Evolutionary conservation across 2,113 vertebrate genomes (phyloP).

Genomic region (Cynoglossus semilaevis): DNA sequence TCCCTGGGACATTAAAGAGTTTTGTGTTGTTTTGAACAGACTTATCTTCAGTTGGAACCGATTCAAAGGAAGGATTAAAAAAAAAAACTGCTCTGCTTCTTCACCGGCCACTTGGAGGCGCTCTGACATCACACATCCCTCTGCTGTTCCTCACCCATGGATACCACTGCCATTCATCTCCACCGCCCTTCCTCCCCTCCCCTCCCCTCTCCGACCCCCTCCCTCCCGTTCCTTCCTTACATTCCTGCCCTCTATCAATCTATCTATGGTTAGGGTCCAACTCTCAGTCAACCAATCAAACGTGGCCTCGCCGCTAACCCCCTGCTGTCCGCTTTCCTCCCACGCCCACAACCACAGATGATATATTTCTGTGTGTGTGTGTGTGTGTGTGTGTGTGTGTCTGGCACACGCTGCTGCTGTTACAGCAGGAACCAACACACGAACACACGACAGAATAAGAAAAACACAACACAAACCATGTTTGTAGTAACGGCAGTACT

Average conservation of each 20-base stretch:
- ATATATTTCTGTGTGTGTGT: not conserved
- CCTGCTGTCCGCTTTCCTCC: not conserved
- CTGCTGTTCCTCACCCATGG: slow-evolving; percentile 45
- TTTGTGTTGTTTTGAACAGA: no score
- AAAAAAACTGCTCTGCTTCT: not conserved
- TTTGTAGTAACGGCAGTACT: no score
- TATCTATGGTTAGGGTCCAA: slow-evolving; percentile 17
- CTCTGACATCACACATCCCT: slow-evolving; percentile 69
- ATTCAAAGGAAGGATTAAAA: not conserved
- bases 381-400: not conserved
- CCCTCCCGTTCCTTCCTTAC: slow-evolving; percentile 60
- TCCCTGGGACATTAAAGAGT: no score
- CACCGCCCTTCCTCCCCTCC: not conserved
- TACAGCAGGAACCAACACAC: no score
- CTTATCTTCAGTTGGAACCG: no score
- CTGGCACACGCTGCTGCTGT: not conserved
- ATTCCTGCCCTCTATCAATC: slow-evolving; percentile 49
- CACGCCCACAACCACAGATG: not conserved
- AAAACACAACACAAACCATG: not conserved
- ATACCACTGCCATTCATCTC: not conserved
- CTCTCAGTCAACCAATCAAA: not conserved
- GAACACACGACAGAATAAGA: no score
- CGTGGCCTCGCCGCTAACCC: not conserved
- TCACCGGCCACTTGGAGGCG: slow-evolving; percentile 56
- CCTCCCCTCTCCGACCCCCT: not conserved